Base-by-base conservation (phyloP, 1,140 invertebrate genomes). In the Halesus radiatus region DNA sequence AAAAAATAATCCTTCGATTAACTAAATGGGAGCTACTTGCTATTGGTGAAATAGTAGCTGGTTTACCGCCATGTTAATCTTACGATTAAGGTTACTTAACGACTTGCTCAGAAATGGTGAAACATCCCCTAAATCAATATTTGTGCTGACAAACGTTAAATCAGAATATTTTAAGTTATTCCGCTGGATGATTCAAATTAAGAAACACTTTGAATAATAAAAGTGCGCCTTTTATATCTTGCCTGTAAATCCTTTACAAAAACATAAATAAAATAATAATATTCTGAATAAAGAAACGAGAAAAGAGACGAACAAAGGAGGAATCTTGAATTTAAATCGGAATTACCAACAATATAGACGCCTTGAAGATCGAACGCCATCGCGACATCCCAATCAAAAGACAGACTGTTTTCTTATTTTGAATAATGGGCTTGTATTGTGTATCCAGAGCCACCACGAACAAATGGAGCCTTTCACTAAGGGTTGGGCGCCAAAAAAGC, bases 401-500 rank as follows among this genome's bases (percentile, higher is more conserved):
- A 72, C 20, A 54, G 18, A 72, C 68, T 72, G 68, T 72, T 72
- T 66, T 72, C 22, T 72, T 53, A 72, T 72, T 72, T 72, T 72
- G 68, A 72, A 72, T 72, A 72, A 72, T 72, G 50, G 68, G 50
- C 18, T 53, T 15, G 68, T 72, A 52, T 72, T 72, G 68, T 72
- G 45, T 20, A 15, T 22, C 16, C 45, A 10, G 45, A 72, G 18
- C 68, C 18, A n/a, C 45, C 18, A n/a, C 68, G 20, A 23, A 52
- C 68, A 72, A 54, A 72, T 72, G 53, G 68, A 50, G 20, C 22
- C 22, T 53, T 53, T 23, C 45, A 16, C 8, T 52, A 6, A 7
- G 20, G 62, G 18, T 20, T n/a, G 53, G 29, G 58, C 56, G 52
- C 29, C 16, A 18, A 60, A 62, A 64, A 37, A 77, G 78, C 37